Base-by-base conservation (phyloP, 2,888 invertebrate species). In the Drosophila acutilabella region DNA sequence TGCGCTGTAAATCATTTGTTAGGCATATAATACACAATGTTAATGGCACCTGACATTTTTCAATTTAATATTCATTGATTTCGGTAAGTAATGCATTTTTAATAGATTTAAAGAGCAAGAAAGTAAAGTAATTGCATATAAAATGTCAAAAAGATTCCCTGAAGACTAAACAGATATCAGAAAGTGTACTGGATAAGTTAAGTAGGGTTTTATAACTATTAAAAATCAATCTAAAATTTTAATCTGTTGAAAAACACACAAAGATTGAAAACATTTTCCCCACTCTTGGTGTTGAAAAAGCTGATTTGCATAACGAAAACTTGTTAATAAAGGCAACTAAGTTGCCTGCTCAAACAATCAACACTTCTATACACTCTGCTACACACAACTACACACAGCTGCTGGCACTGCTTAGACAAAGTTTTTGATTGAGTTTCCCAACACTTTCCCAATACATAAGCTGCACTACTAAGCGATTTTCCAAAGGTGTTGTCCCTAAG, bases 51-150 rank as follows among this genome's bases (percentile, higher is more conserved):
- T 70, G 71, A 65, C 59, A 71, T 48, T 64, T 72, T 74, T 82
- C 84, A 79, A 64, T 69, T 58, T 64, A 69, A 50, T 64, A 78
- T 81, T 81, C 82, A 84, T 88, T 81, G 86, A 88, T 86, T 83
- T 79, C 61, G 77, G 71, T 83, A 73, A 77, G 64, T 61, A 75
- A 69, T 73, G 77, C 74, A 83, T 84, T 81, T 77, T 56, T 69
- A 71, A 67, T 44, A 66, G 47, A 73, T 68, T 60, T 47, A 30
- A 30, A 30, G 30, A 30, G 30, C 30, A 8, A 8, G 30, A 6
- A 8, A 6, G 30, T 30, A 8, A 8, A 30, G 8, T 8, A 30
- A 30, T 30, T 6, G 30, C 3, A 26, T 26, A 26, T 7, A 26
- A 26, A 26, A 26, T 6, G 0, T 6, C 2, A 8, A 6, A 8